Conservation (phyloP, 2,888 invertebrate genomes). For the Himalopsyche tibetana region DNA sequence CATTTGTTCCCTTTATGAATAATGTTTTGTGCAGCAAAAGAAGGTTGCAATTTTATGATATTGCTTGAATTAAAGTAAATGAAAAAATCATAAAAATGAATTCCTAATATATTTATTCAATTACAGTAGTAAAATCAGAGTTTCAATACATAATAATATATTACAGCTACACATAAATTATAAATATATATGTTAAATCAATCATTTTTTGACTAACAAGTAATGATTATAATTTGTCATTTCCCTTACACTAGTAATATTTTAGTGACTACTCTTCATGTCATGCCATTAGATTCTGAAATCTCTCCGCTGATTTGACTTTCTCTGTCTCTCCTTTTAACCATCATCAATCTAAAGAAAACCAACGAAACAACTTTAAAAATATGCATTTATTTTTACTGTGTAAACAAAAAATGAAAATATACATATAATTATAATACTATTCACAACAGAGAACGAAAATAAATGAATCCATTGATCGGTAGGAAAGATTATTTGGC, state of each 20-base stretch:
- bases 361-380: slow-evolving; percentile 53
- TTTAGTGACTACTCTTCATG: slow-evolving; percentile 39
- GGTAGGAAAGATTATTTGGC: slow-evolving; percentile 3
- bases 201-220: slow-evolving; percentile 36
- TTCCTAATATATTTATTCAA: slow-evolving; percentile 42
- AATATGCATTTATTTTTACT: slow-evolving; percentile 54
- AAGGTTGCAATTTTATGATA: neutral
- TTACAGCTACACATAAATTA: slow-evolving; percentile 43
- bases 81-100: slow-evolving; percentile 43
- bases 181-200: slow-evolving; percentile 17
- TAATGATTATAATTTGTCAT: slow-evolving; percentile 35
- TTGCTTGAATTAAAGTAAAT: slow-evolving; percentile 33
- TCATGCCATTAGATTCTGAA: slow-evolving; percentile 33
- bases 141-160: slow-evolving; percentile 41
- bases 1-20: too few species aligned
- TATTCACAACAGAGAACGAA: slow-evolving; percentile 33
- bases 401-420: slow-evolving; percentile 45
- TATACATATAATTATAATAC: slow-evolving; percentile 21
- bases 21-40: neutral
- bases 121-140: slow-evolving; percentile 35
- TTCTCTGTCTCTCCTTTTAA: slow-evolving; percentile 46
- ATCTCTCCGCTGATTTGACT: neutral
- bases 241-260: slow-evolving; percentile 9
- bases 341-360: slow-evolving; percentile 52
- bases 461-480: neutral